phyloP scores from a whole-genome alignment of 2,888 invertebrate species.

The Thecophora atra region DNA sequence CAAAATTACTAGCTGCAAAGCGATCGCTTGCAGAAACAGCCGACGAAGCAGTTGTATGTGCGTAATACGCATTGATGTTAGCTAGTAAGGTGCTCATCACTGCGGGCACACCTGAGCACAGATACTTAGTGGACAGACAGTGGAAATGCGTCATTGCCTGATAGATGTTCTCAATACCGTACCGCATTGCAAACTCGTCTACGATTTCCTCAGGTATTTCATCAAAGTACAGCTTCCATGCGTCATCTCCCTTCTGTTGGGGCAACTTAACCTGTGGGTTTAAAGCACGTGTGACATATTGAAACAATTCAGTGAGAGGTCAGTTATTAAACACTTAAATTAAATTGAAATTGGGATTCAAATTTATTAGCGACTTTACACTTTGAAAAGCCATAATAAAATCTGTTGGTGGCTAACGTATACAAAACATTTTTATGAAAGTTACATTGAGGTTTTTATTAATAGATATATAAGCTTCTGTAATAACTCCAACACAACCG shows the following conservation, averaged over 20 bases:
- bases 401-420: no score
- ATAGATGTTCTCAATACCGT: slow-evolving; percentile 99
- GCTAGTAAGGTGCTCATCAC: slow-evolving; percentile 98
- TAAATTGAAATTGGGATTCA: no score
- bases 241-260: slow-evolving; percentile 94
- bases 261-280: slow-evolving; percentile 79
- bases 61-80: slow-evolving; percentile 99
- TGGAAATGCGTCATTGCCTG: slow-evolving; percentile 90
- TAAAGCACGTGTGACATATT: no score
- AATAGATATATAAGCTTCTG: no score
- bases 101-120: slow-evolving; percentile 98
- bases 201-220: slow-evolving; percentile 98
- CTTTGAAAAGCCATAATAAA: no score
- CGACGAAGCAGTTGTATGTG: slow-evolving; percentile 96
- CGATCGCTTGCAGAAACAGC: slow-evolving; percentile 99
- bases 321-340: no score
- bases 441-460: no score
- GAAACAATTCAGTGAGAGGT: no score
- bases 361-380: no score
- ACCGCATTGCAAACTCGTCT: slow-evolving; percentile 99
- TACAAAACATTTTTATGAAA: no score
- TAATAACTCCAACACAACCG: no score
- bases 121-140: slow-evolving; percentile 98
- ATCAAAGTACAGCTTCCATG: slow-evolving; percentile 99
- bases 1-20: slow-evolving; percentile 99